Evolutionary conservation across 2,888 invertebrate species (phyloP).

Genomic region (Muscina levida): DNA sequence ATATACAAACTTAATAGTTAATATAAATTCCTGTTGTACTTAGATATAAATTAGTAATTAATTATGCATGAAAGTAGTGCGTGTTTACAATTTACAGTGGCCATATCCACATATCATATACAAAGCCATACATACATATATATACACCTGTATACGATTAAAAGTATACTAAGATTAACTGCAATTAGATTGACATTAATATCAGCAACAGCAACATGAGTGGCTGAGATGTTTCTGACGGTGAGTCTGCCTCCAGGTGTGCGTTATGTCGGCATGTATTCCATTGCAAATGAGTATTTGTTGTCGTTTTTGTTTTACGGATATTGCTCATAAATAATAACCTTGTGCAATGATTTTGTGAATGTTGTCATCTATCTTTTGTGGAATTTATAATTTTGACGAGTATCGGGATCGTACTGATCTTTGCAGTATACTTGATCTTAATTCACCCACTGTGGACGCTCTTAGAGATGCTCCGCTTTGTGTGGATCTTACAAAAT

Average conservation of each 20-base stretch:
- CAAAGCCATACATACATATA: too few species aligned
- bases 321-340: constrained; percentile 10
- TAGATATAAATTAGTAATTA: constrained; percentile 18
- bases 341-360: constrained; percentile 9
- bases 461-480: constrained; percentile 82
- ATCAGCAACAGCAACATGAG: background rate
- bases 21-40: too few species aligned
- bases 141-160: background rate
- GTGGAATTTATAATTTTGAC: constrained; percentile 72
- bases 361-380: constrained; percentile 13
- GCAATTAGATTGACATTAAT: constrained; percentile 30
- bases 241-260: constrained; percentile 8
- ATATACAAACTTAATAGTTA: too few species aligned
- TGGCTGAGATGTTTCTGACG: background rate
- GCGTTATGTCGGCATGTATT: background rate
- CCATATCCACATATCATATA: too few species aligned
- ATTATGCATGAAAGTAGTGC: constrained; percentile 33
- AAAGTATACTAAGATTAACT: constrained; percentile 1
- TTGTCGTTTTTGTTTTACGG: constrained; percentile 12
- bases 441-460: constrained; percentile 83
- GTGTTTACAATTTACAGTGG: background rate
- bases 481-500: constrained; percentile 77
- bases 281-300: constrained; percentile 6
- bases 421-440: constrained; percentile 83
- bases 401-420: constrained; percentile 81